Base-by-base conservation (phyloP, 2,113 vertebrate genomes). In the Lepus timidus region DNA sequence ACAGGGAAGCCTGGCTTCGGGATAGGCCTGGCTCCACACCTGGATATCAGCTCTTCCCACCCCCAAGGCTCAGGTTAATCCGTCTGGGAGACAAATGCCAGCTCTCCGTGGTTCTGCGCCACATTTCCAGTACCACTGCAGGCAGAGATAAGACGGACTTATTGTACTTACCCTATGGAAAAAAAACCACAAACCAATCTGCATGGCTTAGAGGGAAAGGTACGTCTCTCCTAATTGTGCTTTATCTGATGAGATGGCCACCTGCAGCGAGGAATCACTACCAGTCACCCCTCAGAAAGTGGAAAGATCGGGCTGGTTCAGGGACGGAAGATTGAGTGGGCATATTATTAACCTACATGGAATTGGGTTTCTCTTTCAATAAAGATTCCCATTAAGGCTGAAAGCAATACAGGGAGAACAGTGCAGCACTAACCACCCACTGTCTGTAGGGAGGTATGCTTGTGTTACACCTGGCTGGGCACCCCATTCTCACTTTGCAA, bases 331-430 rank as follows among this genome's bases (percentile, higher is more conserved):
- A 93, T 61, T 92, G 39, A 97, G 87, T 97, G 95, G 94, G 96
- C 52, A 93, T 70, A 93, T 62, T 91, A 96, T 79, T 97, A 97
- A 95, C 93, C 91, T 89, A 95, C 96, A 97, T 85, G 33, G 73
- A 97, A 92, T n/a, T 94, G 87, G 84, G 96, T 97, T 98, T 97
- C 91, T 85, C 74, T 95, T 96, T 96, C 94, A 94, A 27, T 14
- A 9, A 90, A 96, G 85, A 70, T 88, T 97, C 83, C 96, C 83
- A 90, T 95, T 96, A 97, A 97, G 90, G 68, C 74, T 4, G 11
- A 95, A 96, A 97, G 95, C 85, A 88, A 96, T 90, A 94, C 33
- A 64, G 94, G 23, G 67, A 73, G 67, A 0, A 85, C 94, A 27
- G 55, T 52, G 76, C 64, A 4, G 5, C 22, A 51, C 73, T 71